Evolutionary conservation across 2,888 invertebrate species (phyloP), one percentile per base, ranked within the genome.

Genomic region (Rotaria magnacalcarata): DNA sequence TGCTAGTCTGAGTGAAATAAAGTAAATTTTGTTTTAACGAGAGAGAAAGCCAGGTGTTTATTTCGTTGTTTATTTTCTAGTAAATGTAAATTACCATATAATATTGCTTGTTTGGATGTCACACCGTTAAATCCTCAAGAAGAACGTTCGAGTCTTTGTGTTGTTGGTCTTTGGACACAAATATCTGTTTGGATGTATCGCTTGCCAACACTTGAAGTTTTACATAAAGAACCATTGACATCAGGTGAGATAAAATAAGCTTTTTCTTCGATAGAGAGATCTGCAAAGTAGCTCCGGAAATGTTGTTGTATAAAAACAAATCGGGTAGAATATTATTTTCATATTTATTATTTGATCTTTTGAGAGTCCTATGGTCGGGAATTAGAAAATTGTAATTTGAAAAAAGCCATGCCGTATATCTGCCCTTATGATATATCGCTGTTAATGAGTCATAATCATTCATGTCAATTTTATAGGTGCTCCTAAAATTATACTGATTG

Each of bases 101-200:
- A 99, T 92, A 95, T 98, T 80, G 97, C 99, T 10, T 99, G 98
- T 91, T 91, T 99, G 86, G 97, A 98, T 92, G 93, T 98, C 85
- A 95, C 96, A 5, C 95, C 96, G 3, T 93, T 93, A 80, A 93
- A 80, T 80, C 14, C 43, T n/a, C 43, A 80, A 47, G 80, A 93
- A 1, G 92, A 93, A 8, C 93, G 93, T 86, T 94, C 94, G 0
- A 93, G 94, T 85, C 92, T 96, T 87, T 94, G 95, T 60, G 96
- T 96, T 27, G 95, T 97, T 19, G 97, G 97, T 0, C 92, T 98
- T 84, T 99, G 99, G 99, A 97, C 96, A 0, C 97, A 98, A 90
- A 96, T 97, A 89, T 96, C 96, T 0, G 95, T 96, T 56, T 93
- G 96, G 21, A 94, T 97, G 87, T 92, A 97, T 50, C 93, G 94